Evolutionary conservation across 2,113 vertebrate genomes (phyloP).

Genomic region (Sclerurus mexicanus): DNA sequence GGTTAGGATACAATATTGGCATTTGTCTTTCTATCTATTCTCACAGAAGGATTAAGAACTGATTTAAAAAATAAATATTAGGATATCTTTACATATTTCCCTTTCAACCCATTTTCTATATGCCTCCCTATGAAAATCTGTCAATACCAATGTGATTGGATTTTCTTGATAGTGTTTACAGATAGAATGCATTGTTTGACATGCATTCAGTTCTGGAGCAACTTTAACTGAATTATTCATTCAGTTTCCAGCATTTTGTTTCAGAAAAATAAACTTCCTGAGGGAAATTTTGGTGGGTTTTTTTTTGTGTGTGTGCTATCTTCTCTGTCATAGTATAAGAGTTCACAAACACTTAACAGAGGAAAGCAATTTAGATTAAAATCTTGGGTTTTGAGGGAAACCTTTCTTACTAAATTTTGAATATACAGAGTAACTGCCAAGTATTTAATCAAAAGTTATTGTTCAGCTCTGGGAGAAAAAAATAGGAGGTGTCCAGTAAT

Average conservation of each 20-base stretch:
- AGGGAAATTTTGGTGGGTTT: slow-evolving; percentile 46
- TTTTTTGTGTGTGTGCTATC: slow-evolving; percentile 33
- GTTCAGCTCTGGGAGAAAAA: slow-evolving; percentile 28
- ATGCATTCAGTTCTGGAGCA: slow-evolving; percentile 49
- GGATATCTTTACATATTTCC: neutral
- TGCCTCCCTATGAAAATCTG: slow-evolving; percentile 37
- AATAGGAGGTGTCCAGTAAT: neutral
- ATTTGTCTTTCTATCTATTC: neutral
- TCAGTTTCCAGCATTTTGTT: slow-evolving; percentile 21
- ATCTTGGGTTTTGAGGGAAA: slow-evolving; percentile 57
- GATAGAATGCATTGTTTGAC: slow-evolving; percentile 24
- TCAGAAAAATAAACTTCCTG: slow-evolving; percentile 60
- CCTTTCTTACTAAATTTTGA: slow-evolving; percentile 67
- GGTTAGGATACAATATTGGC: neutral
- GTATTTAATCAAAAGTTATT: slow-evolving; percentile 72
- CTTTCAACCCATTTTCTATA: neutral
- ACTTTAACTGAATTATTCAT: slow-evolving; percentile 72
- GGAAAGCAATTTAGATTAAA: slow-evolving; percentile 76
- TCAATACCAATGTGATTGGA: slow-evolving; percentile 52
- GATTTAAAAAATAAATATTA: neutral
- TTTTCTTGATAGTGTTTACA: slow-evolving; percentile 67
- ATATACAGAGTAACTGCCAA: slow-evolving; percentile 49
- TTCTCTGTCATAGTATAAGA: slow-evolving; percentile 30
- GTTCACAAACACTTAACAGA: slow-evolving; percentile 58
- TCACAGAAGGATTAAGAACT: neutral